Conservation (phyloP, 2,888 invertebrate genomes). For the Thumatha senex region DNA sequence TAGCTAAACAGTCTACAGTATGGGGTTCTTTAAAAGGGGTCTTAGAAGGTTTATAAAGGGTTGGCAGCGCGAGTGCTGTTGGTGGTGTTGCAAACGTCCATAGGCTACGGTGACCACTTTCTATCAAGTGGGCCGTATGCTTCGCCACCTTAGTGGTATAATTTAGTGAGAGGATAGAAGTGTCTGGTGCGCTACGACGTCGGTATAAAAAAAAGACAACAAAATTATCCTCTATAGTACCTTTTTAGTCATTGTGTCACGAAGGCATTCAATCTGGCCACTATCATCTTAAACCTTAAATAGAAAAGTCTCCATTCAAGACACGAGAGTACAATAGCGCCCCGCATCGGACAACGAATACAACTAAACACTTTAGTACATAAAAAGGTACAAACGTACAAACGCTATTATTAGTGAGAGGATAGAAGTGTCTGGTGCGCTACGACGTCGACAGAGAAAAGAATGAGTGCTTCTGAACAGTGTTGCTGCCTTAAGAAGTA, state of each 20-base stretch:
- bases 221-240: slow-evolving; percentile 13
- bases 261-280: slow-evolving; percentile 30
- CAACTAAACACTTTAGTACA: slow-evolving; percentile 79
- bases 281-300: slow-evolving; percentile 48
- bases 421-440: slow-evolving; percentile 69
- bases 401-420: slow-evolving; percentile 77
- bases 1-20: too few relatives aligned
- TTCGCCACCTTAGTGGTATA: too few relatives aligned
- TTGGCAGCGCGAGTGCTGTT: too few relatives aligned
- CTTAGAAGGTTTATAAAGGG: too few relatives aligned
- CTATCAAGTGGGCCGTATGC: too few relatives aligned
- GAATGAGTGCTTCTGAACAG: slow-evolving; percentile 48
- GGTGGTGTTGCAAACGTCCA: too few relatives aligned
- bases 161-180: slow-evolving; percentile 74
- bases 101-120: too few relatives aligned
- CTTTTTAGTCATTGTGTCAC: slow-evolving; percentile 20
- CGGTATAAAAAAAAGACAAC: slow-evolving; percentile 74
- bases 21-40: too few relatives aligned
- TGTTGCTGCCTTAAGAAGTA: neutral
- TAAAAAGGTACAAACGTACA: slow-evolving; percentile 76
- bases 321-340: slow-evolving; percentile 58
- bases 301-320: slow-evolving; percentile 52
- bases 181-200: slow-evolving; percentile 64
- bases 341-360: slow-evolving; percentile 72
- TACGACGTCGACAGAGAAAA: slow-evolving; percentile 66